Conservation (phyloP, 2,888 invertebrate species). For the Carcina quercana region DNA sequence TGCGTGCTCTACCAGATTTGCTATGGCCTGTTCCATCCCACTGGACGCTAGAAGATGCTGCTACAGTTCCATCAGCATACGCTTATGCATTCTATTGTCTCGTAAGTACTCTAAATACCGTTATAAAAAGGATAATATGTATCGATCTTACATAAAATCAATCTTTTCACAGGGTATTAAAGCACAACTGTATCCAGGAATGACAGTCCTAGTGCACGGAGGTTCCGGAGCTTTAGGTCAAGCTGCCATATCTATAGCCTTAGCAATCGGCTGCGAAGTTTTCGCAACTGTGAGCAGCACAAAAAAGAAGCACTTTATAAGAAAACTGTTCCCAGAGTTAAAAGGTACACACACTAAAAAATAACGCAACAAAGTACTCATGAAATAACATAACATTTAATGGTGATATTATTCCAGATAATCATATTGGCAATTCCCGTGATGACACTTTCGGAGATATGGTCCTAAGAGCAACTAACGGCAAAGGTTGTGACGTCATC, state of each 20-base stretch:
- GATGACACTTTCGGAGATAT: slow-evolving; percentile 30
- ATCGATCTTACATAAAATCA: too few relatives aligned
- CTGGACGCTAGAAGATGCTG: slow-evolving; percentile 82
- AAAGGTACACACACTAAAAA: slow-evolving; percentile 32
- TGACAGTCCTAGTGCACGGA: slow-evolving; percentile 5
- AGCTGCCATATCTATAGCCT: slow-evolving; percentile 18
- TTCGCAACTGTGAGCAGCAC: slow-evolving; percentile 35
- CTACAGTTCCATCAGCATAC: slow-evolving; percentile 84
- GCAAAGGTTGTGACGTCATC: slow-evolving; percentile 31
- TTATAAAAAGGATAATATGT: too few relatives aligned
- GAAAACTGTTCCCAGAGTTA: slow-evolving; percentile 30
- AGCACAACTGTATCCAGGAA: not conserved
- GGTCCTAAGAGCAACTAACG: slow-evolving; percentile 22
- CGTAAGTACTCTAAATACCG: slow-evolving; percentile 27
- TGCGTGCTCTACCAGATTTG: slow-evolving; percentile 62
- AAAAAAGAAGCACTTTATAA: slow-evolving; percentile 29
- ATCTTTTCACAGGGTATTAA: slow-evolving; percentile 4
- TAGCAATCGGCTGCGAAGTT: slow-evolving; percentile 23
- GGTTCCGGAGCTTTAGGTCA: slow-evolving; percentile 6
- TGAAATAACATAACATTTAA: not conserved
- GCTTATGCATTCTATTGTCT: slow-evolving; percentile 59
- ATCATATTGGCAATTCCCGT: slow-evolving; percentile 41
- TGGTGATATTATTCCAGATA: slow-evolving; percentile 8
- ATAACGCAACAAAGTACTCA: not conserved
- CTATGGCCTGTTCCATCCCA: slow-evolving; percentile 80